phyloP scores from a whole-genome alignment of 1,140 invertebrate species.

The Lutraria rhynchaena region DNA sequence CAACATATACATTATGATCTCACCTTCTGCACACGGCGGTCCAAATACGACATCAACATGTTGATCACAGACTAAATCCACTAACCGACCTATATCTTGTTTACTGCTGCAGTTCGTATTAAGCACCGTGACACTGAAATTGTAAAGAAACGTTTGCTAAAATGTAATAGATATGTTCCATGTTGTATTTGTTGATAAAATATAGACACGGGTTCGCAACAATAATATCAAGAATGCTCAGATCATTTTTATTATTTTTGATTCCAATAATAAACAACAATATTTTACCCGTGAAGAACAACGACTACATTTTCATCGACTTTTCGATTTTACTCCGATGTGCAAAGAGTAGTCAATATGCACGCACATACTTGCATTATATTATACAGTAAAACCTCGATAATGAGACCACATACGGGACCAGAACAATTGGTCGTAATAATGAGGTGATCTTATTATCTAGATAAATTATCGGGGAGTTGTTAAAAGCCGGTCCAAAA shows the following conservation, averaged over 20 bases:
- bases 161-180: too few species aligned
- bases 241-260: too few species aligned
- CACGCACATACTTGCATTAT: background rate
- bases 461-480: background rate
- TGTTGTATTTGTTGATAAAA: too few species aligned
- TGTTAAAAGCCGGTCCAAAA: background rate
- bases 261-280: background rate
- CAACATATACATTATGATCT: too few species aligned
- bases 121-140: conserved; percentile 41
- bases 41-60: conserved; percentile 49
- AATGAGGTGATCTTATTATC: too few species aligned
- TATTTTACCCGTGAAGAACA: background rate
- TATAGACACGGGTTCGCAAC: too few species aligned
- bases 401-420: too few species aligned
- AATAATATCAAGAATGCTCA: too few species aligned
- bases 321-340: background rate
- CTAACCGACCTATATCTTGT: conserved; percentile 30
- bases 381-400: too few species aligned
- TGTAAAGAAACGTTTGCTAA: too few species aligned
- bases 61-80: conserved; percentile 11
- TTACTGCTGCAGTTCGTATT: conserved; percentile 35
- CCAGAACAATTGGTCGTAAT: too few species aligned
- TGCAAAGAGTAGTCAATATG: background rate
- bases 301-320: background rate
- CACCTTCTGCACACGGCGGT: conserved; percentile 48